Evolutionary conservation across 2,797 vertebrate genomes (phyloP), one percentile per base, ranked within the genome.

Genomic region (Erpetoichthys calabaricus): DNA sequence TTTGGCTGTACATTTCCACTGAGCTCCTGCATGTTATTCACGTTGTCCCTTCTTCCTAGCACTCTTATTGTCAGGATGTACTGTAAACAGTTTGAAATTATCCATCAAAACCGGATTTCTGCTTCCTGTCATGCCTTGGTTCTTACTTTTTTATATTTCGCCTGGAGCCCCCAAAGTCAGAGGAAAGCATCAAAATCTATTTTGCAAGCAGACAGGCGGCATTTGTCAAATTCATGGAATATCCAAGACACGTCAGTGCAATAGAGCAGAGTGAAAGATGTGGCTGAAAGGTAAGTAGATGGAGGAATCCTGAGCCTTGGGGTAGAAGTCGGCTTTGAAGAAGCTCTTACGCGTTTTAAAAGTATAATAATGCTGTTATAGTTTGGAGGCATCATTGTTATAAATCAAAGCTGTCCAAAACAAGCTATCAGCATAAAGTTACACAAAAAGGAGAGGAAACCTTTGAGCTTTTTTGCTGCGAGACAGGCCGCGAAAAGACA

Each of bases 321-420:
- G 53, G 53, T 7, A 42, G 53, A 42, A 4, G 25, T n/a, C 5
- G 41, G 41, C 53, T 54, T 54, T 54, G 53, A 42, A 42, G 5
- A 54, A 54, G 41, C 53, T 54, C 53, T 54, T 54, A 54, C 8
- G 7, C 53, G 5, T 54, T 54, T 54, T 42, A 54, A 54, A 54
- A 54, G 10, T 6, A 54, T 43, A 44, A 54, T 54, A 44, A 43
- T 8, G 41, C 53, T 54, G 7, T 42, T 43, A 42, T 54, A 54
- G 53, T 54, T 42, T 54, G 53, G 8, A 54, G 10, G 44, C 44
- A 54, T 54, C 41, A 54, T 6, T 25, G 53, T 43, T 42, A 43
- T 43, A 54, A 42, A 54, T 54, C 53, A 54, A 42, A 54, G 53
- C 53, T 41, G 42, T 54, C 53, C 44, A 42, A 6, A 42, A 54